Conservation (phyloP, 2,888 invertebrate genomes). For the Subacronicta megacephala region DNA sequence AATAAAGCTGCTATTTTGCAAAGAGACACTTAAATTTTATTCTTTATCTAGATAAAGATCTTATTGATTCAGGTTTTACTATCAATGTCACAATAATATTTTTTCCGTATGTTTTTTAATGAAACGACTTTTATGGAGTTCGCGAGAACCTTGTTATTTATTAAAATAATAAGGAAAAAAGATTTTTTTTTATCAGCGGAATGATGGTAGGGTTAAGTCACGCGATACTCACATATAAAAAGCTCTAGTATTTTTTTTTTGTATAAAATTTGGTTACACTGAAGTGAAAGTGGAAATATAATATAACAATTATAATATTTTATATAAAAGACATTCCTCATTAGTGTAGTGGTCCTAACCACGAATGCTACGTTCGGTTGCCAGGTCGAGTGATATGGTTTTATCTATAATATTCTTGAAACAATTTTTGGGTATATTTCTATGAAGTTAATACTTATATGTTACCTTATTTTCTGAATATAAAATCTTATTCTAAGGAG, state of each 20-base stretch:
- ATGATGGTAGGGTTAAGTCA: conserved; percentile 45
- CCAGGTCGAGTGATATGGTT: no score
- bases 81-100: neutral
- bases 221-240: conserved; percentile 35
- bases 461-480: no score
- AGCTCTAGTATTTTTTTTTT: conserved; percentile 19
- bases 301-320: conserved; percentile 1
- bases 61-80: neutral
- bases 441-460: no score
- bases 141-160: conserved; percentile 31
- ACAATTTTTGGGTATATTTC: no score
- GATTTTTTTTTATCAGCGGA: conserved; percentile 19
- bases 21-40: no score
- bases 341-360: no score
- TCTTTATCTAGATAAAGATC: no score
- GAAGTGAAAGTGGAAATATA: conserved; percentile 14
- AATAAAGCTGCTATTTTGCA: no score
- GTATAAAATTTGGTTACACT: conserved; percentile 28
- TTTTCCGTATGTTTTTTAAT: conserved; percentile 8
- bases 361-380: no score
- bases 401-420: no score
- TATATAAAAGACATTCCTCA: no score
- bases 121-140: conserved; percentile 5
- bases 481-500: no score
- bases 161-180: conserved; percentile 16